These are phyloP conservation scores for Aquatica leii DNA, from an alignment of 2,888 invertebrate species.

Conservation along the genomic window DNA sequence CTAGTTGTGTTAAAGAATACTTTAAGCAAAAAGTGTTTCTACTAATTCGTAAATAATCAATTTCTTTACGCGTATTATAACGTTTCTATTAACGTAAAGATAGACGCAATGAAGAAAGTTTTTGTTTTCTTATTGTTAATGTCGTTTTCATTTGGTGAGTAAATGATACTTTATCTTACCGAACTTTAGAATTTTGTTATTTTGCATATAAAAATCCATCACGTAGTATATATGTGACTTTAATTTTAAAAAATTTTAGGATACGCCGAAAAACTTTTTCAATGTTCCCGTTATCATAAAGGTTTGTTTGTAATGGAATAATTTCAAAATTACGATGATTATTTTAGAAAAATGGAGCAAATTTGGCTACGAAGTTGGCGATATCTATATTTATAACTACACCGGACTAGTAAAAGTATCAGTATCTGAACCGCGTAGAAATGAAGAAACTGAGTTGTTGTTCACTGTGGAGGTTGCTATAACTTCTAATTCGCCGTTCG, in stretches of 20 bases:
- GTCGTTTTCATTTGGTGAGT: conserved; percentile 6
- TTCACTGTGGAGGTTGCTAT: conserved; percentile 32
- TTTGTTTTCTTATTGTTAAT: no score
- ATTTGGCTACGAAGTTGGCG: conserved; percentile 39
- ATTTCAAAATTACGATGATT: conserved; percentile 10
- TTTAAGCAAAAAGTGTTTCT: background rate
- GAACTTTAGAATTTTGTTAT: conserved; percentile 5
- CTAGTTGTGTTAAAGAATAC: conserved; percentile 33
- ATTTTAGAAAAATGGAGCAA: conserved; percentile 35
- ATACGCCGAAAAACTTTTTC: conserved; percentile 15
- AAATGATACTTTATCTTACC: background rate
- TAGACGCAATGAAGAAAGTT: no score
- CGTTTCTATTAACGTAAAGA: no score
- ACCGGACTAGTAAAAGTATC: conserved; percentile 32
- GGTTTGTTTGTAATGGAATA: conserved; percentile 28
- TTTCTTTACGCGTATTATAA: no score
- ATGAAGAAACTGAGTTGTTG: conserved; percentile 24
- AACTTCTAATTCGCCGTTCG: conserved; percentile 36
- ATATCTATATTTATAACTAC: conserved; percentile 39
- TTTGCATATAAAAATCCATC: conserved; percentile 5
- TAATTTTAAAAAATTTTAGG: background rate
- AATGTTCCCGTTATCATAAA: conserved; percentile 45
- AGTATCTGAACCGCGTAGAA: no score
- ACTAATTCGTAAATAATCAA: background rate
- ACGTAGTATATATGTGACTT: background rate